A percentile compares a stretch with the other conserved stretches of the same genome.
These are phyloP conservation scores for Danionella cerebrum DNA, from an alignment of 2,113 vertebrate genomes.

Conservation along the genomic window DNA sequence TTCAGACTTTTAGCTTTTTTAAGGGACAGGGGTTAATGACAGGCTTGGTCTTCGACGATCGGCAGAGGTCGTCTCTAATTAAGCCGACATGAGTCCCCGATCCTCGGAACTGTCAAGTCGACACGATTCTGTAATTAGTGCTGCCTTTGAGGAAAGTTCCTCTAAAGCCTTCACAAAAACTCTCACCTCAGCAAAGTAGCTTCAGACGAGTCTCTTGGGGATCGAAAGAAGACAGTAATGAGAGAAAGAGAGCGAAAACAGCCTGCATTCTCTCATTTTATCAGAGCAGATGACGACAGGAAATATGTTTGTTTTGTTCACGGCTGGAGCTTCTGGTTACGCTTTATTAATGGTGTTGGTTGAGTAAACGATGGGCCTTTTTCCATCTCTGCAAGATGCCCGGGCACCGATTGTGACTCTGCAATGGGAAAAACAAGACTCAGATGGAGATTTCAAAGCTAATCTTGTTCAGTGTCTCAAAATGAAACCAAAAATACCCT, in stretches of 20 bases:
- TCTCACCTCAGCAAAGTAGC: background rate
- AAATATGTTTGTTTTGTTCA: no score
- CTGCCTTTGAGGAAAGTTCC: background rate
- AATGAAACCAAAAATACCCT: no score
- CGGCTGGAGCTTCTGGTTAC: no score
- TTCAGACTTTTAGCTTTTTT: background rate
- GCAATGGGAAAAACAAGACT: no score
- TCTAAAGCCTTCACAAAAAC: background rate
- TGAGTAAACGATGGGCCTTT: no score
- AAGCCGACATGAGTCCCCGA: conserved; percentile 43
- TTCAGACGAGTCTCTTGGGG: background rate
- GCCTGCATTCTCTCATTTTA: background rate
- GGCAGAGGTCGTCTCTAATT: conserved; percentile 46
- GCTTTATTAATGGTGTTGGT: no score
- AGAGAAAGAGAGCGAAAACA: background rate
- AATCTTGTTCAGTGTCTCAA: no score
- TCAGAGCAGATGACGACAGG: background rate
- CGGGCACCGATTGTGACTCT: no score
- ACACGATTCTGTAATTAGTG: conserved; percentile 28
- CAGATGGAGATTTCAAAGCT: no score
- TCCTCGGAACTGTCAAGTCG: conserved; percentile 15
- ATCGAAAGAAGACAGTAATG: background rate
- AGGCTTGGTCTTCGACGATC: conserved; percentile 13
- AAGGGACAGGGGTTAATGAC: conserved; percentile 8
- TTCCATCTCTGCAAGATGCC: no score